Percentiles rank a stretch among this genome's conserved stretches.
Evolutionary conservation across 2,888 invertebrate genomes (phyloP).

Genomic region (Trisateles emortualis): DNA sequence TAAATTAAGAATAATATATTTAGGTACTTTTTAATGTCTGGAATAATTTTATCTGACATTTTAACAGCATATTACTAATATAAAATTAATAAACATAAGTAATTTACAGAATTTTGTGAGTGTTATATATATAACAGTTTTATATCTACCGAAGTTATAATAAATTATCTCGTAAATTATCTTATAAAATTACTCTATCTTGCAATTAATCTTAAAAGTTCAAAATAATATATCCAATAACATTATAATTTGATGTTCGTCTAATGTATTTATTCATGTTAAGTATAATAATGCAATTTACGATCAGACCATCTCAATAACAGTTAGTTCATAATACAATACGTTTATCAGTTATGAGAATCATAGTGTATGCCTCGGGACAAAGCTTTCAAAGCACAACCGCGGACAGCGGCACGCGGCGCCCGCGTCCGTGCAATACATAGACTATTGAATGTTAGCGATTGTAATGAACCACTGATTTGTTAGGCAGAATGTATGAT

Average conservation of each 20-base stretch:
- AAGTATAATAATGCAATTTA: constrained; percentile 39
- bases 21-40: background rate
- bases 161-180: too few relatives aligned
- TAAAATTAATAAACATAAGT: too few relatives aligned
- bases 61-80: too few relatives aligned
- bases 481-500: constrained; percentile 56
- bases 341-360: constrained; percentile 44
- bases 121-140: too few relatives aligned
- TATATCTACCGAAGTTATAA: too few relatives aligned
- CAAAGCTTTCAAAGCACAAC: constrained; percentile 49
- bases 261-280: background rate
- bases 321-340: constrained; percentile 47
- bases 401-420: constrained; percentile 44
- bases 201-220: background rate
- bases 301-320: constrained; percentile 33
- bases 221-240: background rate
- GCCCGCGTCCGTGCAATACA: constrained; percentile 36
- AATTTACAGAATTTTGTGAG: too few relatives aligned
- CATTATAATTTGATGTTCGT: background rate
- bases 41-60: background rate
- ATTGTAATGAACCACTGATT: constrained; percentile 60
- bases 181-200: too few relatives aligned
- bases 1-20: too few relatives aligned
- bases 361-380: constrained; percentile 52
- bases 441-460: constrained; percentile 41